phyloP scores from a whole-genome alignment of 1,140 invertebrate species.

The Gryon sp. region DNA sequence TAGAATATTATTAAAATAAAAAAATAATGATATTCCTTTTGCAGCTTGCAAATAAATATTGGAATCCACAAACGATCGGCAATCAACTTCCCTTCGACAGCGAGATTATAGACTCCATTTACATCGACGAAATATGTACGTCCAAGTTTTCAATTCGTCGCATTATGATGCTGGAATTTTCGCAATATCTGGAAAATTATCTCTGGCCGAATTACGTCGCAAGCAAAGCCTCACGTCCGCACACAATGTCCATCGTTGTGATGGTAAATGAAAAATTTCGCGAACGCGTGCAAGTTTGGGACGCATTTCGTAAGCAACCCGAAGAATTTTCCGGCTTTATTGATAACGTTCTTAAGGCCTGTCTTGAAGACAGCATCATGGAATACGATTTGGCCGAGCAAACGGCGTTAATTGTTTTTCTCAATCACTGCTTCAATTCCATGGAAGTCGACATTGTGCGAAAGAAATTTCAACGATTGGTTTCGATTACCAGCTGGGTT shows the following conservation, averaged over 20 bases:
- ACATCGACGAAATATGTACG: conserved; percentile 88
- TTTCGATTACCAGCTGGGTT: conserved; percentile 96
- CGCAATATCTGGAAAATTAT: conserved; percentile 98
- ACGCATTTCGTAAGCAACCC: conserved; percentile 89
- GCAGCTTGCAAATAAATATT: conserved; percentile 93
- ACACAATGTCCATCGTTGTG: conserved; percentile 96
- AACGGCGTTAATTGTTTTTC: conserved; percentile 92
- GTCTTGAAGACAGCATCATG: conserved; percentile 82
- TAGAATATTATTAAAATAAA: no score
- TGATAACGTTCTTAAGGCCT: conserved; percentile 87
- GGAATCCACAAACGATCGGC: conserved; percentile 88
- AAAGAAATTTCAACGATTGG: conserved; percentile 94
- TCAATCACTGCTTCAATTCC: conserved; percentile 98
- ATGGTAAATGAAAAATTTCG: conserved; percentile 99
- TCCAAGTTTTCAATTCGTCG: conserved; percentile 90
- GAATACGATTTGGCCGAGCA: conserved; percentile 87
- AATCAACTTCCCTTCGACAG: conserved; percentile 86
- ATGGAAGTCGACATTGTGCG: conserved; percentile 96
- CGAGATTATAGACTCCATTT: conserved; percentile 89
- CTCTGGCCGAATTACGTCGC: conserved; percentile 96
- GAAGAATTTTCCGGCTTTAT: conserved; percentile 94
- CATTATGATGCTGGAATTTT: conserved; percentile 97
- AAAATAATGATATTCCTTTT: conserved; percentile 30
- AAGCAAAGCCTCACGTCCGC: conserved; percentile 84
- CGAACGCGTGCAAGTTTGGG: conserved; percentile 98